phyloP scores from a whole-genome alignment of 2,888 invertebrate species.

The Eupithecia exiguata region DNA sequence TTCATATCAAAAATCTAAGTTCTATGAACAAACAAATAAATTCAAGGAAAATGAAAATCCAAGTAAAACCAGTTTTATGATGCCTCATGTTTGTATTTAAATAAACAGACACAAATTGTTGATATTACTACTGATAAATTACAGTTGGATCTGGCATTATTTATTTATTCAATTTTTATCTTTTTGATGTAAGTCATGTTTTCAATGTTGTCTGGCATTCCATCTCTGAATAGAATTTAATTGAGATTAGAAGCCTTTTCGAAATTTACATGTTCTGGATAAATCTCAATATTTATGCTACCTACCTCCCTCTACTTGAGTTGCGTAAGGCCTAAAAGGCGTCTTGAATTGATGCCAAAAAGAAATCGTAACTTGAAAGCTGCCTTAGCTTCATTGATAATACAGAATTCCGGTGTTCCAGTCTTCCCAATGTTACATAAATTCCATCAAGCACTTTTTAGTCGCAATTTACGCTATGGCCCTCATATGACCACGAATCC shows the following conservation, averaged over 20 bases:
- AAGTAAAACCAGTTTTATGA: conserved; percentile 26
- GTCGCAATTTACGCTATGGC: not conserved
- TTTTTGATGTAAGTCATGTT: conserved; percentile 25
- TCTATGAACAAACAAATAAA: not conserved
- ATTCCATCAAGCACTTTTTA: not conserved
- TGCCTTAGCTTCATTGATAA: not conserved
- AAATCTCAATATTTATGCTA: not conserved
- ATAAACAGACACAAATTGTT: conserved; percentile 36
- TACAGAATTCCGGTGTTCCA: too few species aligned
- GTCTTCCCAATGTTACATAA: too few species aligned
- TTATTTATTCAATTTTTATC: conserved; percentile 32
- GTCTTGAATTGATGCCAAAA: not conserved
- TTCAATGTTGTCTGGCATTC: conserved; percentile 21
- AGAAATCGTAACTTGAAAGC: not conserved
- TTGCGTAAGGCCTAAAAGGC: not conserved
- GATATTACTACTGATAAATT: conserved; percentile 31
- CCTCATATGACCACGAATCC: not conserved
- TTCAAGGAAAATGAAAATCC: conserved; percentile 20
- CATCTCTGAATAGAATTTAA: conserved; percentile 19
- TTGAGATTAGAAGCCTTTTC: conserved; percentile 8
- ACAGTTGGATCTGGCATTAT: conserved; percentile 17
- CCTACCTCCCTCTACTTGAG: not conserved
- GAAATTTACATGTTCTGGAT: not conserved
- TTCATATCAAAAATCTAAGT: not conserved
- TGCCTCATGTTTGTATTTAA: conserved; percentile 25